Evolutionary conservation across 2,797 vertebrate species (phyloP).

Genomic region (Arnoldichthys spilopterus): DNA sequence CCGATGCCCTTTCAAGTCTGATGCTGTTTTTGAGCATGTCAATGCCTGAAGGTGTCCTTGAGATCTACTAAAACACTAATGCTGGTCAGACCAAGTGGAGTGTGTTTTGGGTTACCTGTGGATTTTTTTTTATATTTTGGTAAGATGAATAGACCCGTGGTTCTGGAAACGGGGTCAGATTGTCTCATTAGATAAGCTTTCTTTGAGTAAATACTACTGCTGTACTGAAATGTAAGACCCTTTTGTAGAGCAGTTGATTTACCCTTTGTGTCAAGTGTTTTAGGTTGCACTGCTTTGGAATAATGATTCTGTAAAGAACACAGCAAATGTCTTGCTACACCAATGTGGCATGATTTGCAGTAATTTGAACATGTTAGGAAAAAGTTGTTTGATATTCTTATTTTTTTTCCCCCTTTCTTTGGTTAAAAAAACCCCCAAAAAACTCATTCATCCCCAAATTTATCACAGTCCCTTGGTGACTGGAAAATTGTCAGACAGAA

Average conservation of each 20-base stretch:
- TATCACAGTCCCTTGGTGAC: constrained; percentile 24
- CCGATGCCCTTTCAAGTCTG: constrained; percentile 55
- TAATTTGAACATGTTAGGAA: constrained; percentile 53
- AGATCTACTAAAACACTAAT: constrained; percentile 43
- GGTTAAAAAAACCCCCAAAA: no score
- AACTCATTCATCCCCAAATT: no score
- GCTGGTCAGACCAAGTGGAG: constrained; percentile 66
- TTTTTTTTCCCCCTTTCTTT: no score
- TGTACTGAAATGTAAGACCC: constrained; percentile 52
- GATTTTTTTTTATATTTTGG: no score
- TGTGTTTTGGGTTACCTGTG: background rate
- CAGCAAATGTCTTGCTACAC: constrained; percentile 45
- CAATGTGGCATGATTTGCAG: constrained; percentile 59
- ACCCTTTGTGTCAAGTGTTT: background rate
- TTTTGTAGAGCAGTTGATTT: constrained; percentile 48
- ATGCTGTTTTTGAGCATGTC: constrained; percentile 57
- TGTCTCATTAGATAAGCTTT: constrained; percentile 22
- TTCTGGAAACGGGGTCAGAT: constrained; percentile 63
- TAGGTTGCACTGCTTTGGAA: constrained; percentile 19
- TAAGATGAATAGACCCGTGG: constrained; percentile 42
- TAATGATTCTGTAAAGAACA: constrained; percentile 59
- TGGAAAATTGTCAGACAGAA: no score
- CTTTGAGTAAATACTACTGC: constrained; percentile 47
- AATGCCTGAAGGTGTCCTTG: constrained; percentile 6
- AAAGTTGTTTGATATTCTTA: background rate